Evolutionary conservation across 2,113 vertebrate genomes (phyloP), one percentile per base, ranked within the genome.

Genomic region (Prunella himalayana): DNA sequence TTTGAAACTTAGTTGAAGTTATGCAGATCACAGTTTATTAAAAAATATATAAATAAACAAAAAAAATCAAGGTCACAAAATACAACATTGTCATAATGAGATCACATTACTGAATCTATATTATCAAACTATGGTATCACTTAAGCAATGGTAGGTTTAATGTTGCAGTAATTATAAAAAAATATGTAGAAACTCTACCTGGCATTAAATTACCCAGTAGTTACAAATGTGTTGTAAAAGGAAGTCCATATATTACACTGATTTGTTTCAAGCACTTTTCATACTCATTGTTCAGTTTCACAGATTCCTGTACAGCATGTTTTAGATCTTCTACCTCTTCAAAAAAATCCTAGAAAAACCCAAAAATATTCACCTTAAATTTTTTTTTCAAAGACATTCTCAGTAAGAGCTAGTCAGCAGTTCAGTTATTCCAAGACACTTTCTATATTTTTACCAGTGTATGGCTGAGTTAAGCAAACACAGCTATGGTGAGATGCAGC

Each of bases 311-410:
- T 17, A 97, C 82, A n/a, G 97, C 97, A 18, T 1, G 92, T 94
- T 98, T 98, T 90, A 98, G 89, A 92, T 97, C 97, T 95, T 98
- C 96, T 78, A 98, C 41, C 91, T 98, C 97, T 83, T 98, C 96
- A 86, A 98, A 97, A 95, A 98, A 98, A 25, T 90, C 97, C 97
- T 98, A 92, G 92, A 92, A 81, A 94, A 92, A 89, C 23, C 71
- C 64, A 85, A 60, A 95, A 82, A 87, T 6, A 90, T 42, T 65
- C 50, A 83, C 35, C 8, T 88, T 89, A 39, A 59, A 63, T 53
- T 82, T 65, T 78, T 57, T 85, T 60, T 79, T 73, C 57, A 72
- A 78, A 91, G 30, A 35, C 19, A 56, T 76, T 91, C 49, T 78
- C 86, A 53, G 0, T 13, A 70, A 45, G 8, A 90, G 41, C 27